These are phyloP conservation scores for Pangasius larnaudii DNA, from an alignment of 2,797 vertebrate genomes.

Conservation along the genomic window DNA sequence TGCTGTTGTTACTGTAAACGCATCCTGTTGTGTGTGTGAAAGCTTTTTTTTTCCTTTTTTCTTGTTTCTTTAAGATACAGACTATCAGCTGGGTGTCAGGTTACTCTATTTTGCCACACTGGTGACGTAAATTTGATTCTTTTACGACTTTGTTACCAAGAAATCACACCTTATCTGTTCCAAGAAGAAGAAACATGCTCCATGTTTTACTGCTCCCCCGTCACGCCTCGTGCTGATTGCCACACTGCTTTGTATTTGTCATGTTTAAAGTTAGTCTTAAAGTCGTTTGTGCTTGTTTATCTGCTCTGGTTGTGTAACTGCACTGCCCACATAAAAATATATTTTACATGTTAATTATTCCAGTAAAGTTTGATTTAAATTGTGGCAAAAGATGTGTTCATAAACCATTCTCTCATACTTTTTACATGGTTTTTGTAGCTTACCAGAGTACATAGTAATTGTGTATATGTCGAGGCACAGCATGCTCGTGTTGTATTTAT, in stretches of 20 bases:
- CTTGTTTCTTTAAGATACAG: background rate
- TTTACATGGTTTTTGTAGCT: background rate
- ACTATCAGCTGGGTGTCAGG: background rate
- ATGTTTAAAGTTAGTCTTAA: background rate
- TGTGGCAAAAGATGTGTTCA: background rate
- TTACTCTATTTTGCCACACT: background rate
- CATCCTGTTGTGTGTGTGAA: background rate
- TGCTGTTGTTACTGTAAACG: background rate
- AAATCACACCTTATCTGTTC: background rate
- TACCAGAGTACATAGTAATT: background rate
- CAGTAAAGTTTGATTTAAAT: too few species aligned
- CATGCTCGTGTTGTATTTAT: slow-evolving; percentile 8
- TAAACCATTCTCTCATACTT: background rate
- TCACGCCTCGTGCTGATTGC: background rate
- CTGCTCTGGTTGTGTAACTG: background rate
- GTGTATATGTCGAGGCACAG: background rate
- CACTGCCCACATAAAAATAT: background rate
- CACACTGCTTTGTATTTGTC: background rate
- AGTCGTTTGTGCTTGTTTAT: too few species aligned
- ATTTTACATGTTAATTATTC: background rate
- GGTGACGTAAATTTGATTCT: background rate
- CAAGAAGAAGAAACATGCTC: background rate
- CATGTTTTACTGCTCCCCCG: background rate
- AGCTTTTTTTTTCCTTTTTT: background rate
- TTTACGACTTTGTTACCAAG: background rate